Evolutionary conservation across 2,113 vertebrate genomes (phyloP).

Genomic region (Nettapus auritus): DNA sequence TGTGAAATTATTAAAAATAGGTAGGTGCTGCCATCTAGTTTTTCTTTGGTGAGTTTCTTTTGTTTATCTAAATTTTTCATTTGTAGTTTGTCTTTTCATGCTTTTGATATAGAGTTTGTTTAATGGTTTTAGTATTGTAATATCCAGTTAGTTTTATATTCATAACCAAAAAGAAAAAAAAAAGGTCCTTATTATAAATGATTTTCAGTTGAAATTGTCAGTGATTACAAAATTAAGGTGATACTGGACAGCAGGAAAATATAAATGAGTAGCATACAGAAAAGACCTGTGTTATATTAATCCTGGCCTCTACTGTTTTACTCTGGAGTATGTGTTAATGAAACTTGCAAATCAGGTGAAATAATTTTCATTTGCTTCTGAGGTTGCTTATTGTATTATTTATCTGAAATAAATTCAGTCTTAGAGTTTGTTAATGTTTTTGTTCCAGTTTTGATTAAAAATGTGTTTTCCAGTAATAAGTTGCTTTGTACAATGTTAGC

Average conservation of each 20-base stretch:
- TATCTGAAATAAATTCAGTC: background rate
- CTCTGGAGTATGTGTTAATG: background rate
- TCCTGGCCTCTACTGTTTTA: background rate
- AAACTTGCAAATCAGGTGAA: background rate
- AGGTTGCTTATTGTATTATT: no score
- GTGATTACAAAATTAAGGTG: background rate
- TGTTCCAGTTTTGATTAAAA: background rate
- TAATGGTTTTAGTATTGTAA: background rate
- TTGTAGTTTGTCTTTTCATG: background rate
- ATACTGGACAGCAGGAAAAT: background rate
- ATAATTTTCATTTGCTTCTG: no score
- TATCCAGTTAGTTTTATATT: background rate
- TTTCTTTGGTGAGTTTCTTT: conserved; percentile 19
- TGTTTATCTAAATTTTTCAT: background rate
- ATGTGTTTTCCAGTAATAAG: background rate
- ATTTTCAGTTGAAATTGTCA: background rate
- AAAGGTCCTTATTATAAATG: background rate
- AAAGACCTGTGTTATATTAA: background rate
- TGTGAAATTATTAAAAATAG: conserved; percentile 27
- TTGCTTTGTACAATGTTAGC: background rate
- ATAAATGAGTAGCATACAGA: background rate
- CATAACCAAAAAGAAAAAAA: background rate
- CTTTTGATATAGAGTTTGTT: background rate
- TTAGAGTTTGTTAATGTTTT: background rate
- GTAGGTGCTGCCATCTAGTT: conserved; percentile 74